Conservation (phyloP, 2,113 vertebrate species). For the Dunckerocampus dactyliophorus region DNA sequence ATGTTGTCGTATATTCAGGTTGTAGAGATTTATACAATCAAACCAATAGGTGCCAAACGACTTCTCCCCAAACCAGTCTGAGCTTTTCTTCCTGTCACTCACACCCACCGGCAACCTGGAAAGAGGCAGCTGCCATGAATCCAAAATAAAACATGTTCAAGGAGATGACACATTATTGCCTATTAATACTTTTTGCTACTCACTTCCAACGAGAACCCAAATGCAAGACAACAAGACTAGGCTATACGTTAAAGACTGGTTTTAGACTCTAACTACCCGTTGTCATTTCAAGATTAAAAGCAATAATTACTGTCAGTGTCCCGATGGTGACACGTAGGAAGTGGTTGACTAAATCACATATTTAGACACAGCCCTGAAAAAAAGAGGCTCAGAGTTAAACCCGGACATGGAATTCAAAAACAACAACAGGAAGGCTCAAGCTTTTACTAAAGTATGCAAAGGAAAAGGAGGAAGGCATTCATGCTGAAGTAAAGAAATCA, state of each 20-base stretch:
- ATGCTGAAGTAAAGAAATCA: conserved; percentile 7
- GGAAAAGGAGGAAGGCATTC: background rate
- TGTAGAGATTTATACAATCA: too few species aligned
- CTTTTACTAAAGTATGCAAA: background rate
- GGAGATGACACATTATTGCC: too few species aligned
- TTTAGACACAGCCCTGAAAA: conserved; percentile 22
- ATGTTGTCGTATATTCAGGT: too few species aligned
- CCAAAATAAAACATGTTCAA: too few species aligned
- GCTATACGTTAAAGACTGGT: conserved; percentile 31
- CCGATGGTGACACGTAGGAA: conserved; percentile 26
- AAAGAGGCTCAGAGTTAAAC: background rate
- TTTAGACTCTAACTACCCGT: conserved; percentile 29
- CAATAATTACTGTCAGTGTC: conserved; percentile 44
- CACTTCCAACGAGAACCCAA: background rate
- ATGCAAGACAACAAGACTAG: conserved; percentile 35
- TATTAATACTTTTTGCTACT: background rate
- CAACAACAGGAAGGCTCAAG: too few species aligned
- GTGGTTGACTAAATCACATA: conserved; percentile 40
- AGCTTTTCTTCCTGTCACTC: too few species aligned
- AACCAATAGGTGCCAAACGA: too few species aligned
- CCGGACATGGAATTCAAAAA: background rate
- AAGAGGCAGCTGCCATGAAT: too few species aligned
- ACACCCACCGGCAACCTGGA: too few species aligned
- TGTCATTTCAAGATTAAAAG: conserved; percentile 34
- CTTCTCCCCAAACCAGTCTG: too few species aligned